phyloP scores from a whole-genome alignment of 1,140 invertebrate species.

The Saxidomus purpurata region DNA sequence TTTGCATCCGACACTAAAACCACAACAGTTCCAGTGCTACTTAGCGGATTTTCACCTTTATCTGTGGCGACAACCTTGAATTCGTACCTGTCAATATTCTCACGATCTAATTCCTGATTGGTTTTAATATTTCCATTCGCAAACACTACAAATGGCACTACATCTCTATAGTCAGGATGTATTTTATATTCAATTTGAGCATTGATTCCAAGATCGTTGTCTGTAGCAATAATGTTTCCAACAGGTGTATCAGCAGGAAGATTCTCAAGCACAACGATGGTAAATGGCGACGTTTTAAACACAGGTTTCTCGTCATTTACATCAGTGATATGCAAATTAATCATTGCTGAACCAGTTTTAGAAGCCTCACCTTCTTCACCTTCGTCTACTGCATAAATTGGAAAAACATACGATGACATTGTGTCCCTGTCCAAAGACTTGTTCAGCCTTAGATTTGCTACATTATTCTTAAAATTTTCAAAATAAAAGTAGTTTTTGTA shows the following conservation, averaged over 20 bases:
- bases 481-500: constrained; percentile 55
- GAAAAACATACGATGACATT: constrained; percentile 48
- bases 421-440: constrained; percentile 50
- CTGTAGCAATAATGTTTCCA: constrained; percentile 40
- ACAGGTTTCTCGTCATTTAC: constrained; percentile 76
- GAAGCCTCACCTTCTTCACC: not conserved
- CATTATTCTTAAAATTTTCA: constrained; percentile 41
- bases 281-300: constrained; percentile 61
- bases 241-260: constrained; percentile 65
- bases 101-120: constrained; percentile 90
- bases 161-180: constrained; percentile 34
- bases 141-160: constrained; percentile 64
- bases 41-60: constrained; percentile 60
- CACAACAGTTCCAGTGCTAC: constrained; percentile 91
- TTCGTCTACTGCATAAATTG: constrained; percentile 46
- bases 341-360: constrained; percentile 38
- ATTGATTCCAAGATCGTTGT: constrained; percentile 58
- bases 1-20: constrained; percentile 89
- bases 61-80: constrained; percentile 89
- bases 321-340: constrained; percentile 72
- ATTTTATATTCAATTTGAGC: constrained; percentile 55
- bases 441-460: constrained; percentile 27
- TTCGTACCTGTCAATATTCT: constrained; percentile 91
- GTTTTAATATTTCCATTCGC: constrained; percentile 61
- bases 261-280: constrained; percentile 69